Conservation (phyloP, 2,797 vertebrate genomes). For the Ficedula albicollis region DNA sequence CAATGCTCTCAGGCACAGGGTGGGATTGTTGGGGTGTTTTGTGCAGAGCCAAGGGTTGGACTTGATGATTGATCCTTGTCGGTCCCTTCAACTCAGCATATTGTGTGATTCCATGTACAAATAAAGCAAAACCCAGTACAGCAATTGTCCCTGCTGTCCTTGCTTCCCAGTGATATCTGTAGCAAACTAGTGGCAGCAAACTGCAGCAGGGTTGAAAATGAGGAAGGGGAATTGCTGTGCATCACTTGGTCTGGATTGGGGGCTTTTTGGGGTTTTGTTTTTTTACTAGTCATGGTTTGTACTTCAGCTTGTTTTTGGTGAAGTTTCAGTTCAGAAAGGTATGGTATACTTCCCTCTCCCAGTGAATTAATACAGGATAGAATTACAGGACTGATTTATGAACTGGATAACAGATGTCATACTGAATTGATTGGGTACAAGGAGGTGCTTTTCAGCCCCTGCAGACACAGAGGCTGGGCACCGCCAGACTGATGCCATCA, state of each 20-base stretch:
- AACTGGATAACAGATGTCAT: not conserved
- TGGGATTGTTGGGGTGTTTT: not conserved
- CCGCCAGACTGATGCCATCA: not conserved
- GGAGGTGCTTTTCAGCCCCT: not conserved
- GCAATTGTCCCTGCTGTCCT: not conserved
- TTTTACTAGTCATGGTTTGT: rapidly evolving
- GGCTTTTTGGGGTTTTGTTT: not conserved
- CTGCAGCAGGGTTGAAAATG: not conserved
- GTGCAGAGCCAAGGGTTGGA: not conserved
- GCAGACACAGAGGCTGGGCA: not conserved
- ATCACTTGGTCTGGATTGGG: not conserved
- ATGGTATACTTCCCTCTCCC: not conserved
- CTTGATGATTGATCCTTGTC: rapidly evolving
- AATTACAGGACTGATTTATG: not conserved
- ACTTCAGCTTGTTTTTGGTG: not conserved
- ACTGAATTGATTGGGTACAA: not conserved
- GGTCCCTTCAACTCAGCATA: not conserved
- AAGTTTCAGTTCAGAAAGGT: not conserved
- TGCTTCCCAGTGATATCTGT: rapidly evolving
- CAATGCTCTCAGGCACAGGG: rapidly evolving
- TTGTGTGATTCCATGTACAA: not conserved
- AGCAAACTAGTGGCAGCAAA: not conserved
- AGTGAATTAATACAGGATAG: not conserved
- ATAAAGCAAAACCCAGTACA: not conserved
- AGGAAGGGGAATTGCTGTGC: not conserved